Evolutionary conservation across 2,888 invertebrate genomes (phyloP), one percentile per base, ranked within the genome.

Genomic region (Megalurothrips usitatus): DNA sequence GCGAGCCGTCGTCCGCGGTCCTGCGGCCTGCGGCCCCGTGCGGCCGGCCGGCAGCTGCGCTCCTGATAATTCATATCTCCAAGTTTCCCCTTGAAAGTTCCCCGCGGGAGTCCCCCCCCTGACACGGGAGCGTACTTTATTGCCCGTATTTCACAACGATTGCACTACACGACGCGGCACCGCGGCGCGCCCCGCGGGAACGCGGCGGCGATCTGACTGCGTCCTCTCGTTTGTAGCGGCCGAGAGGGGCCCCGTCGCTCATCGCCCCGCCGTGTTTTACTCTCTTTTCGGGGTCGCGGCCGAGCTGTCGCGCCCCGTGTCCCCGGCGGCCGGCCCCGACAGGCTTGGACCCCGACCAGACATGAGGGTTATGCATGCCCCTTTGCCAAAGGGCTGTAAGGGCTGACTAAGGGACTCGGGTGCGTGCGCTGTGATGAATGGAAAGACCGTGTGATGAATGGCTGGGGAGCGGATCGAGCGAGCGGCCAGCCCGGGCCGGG

Each of bases 361-460:
- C 58, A 58, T 58, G 58, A 58, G 58, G n/a, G 58, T 19, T 58
- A n/a, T 58, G 58, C 58, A n/a, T 58, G 58, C 58, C 58, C 58
- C 58, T 10, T 17, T 58, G 58, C 58, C n/a, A 58, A 17, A n/a
- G 68, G 68, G 68, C 23, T 11, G 68, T 23, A 23, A 23, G 68
- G 68, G 68, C 68, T 68, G 68, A 68, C 68, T 68, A 68, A 68
- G 68, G 68, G 68, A 68, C 68, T 68, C 68, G 68, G 23, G 68
- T 68, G 10, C 6, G 68, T 23, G 68, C n/a, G 68, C 68, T n/a
- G 68, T 68, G 68, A 68, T 68, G 68, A 68, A 68, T 68, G 68
- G 68, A 68, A 68, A 68, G 68, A 23, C 68, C 68, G 11, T 23
- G 68, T 68, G 68, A 68, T 68, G 68, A 68, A 68, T 68, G 68